Evolutionary conservation across 2,888 invertebrate species (phyloP).

Genomic region (Oscheius onirici): DNA sequence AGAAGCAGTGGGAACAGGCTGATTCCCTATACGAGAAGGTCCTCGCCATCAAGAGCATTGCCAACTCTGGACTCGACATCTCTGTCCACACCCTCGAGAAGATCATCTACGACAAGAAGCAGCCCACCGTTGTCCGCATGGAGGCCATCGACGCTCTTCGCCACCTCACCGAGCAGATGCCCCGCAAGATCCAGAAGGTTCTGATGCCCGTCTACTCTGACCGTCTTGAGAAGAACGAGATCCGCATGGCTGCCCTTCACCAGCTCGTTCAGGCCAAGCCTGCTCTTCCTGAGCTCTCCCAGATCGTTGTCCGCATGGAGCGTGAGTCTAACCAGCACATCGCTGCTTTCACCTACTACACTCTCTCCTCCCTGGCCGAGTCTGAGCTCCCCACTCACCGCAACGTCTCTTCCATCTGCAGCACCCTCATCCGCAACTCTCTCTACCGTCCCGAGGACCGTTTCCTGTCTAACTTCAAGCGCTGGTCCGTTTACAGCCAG

Average conservation of each 20-base stretch:
- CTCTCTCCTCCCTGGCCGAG: conserved; percentile 51
- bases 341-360: conserved; percentile 53
- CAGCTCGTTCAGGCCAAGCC: conserved; percentile 58
- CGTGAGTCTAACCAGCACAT: conserved; percentile 60
- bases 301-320: conserved; percentile 52
- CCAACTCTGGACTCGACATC: conserved; percentile 66
- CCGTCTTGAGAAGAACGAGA: conserved; percentile 52
- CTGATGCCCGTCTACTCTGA: conserved; percentile 65
- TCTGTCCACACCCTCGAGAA: conserved; percentile 60
- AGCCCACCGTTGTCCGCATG: conserved; percentile 56
- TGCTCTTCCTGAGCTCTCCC: conserved; percentile 51
- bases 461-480: conserved; percentile 41
- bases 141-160: conserved; percentile 66
- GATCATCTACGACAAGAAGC: conserved; percentile 58
- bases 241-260: conserved; percentile 61
- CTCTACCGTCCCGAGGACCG: conserved; percentile 47
- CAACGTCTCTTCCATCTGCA: conserved; percentile 45
- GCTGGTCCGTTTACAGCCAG: conserved; percentile 53
- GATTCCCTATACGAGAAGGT: conserved; percentile 60
- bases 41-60: conserved; percentile 65
- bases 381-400: conserved; percentile 56
- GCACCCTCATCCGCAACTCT: conserved; percentile 40
- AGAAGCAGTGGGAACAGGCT: conserved; percentile 50
- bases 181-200: conserved; percentile 49
- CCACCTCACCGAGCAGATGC: conserved; percentile 45